phyloP scores from a whole-genome alignment of 2,888 invertebrate genomes.

The Hyposoter didymator region DNA sequence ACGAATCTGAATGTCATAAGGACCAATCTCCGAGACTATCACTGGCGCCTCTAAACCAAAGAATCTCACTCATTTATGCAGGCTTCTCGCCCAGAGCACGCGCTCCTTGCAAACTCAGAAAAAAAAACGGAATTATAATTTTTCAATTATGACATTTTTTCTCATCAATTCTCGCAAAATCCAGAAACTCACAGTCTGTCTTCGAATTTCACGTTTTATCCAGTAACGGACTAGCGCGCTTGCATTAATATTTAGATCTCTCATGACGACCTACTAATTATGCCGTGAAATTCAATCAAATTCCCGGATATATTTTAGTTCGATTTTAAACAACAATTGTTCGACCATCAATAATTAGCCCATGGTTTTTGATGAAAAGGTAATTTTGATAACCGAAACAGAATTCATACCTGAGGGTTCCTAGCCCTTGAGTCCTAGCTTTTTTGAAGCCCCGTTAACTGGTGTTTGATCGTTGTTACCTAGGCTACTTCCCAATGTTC shows the following conservation, averaged over 20 bases:
- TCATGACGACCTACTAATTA: neutral
- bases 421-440: neutral
- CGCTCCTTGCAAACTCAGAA: constrained; percentile 14
- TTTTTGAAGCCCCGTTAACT: neutral
- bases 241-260: neutral
- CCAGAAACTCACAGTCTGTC: neutral
- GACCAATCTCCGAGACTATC: constrained; percentile 77
- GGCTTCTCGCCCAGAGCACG: constrained; percentile 27
- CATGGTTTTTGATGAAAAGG: neutral
- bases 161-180: neutral
- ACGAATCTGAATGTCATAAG: constrained; percentile 64
- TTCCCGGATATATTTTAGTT: neutral
- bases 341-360: neutral
- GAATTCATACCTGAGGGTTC: neutral
- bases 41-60: constrained; percentile 74
- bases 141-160: constrained; percentile 39
- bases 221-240: neutral
- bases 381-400: neutral
- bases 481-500: constrained; percentile 73
- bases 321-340: neutral
- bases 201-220: neutral
- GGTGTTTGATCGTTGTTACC: constrained; percentile 82
- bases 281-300: neutral
- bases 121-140: constrained; percentile 4
- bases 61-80: constrained; percentile 48